phyloP scores from a whole-genome alignment of 2,797 vertebrate genomes.

The Mus spretus region DNA sequence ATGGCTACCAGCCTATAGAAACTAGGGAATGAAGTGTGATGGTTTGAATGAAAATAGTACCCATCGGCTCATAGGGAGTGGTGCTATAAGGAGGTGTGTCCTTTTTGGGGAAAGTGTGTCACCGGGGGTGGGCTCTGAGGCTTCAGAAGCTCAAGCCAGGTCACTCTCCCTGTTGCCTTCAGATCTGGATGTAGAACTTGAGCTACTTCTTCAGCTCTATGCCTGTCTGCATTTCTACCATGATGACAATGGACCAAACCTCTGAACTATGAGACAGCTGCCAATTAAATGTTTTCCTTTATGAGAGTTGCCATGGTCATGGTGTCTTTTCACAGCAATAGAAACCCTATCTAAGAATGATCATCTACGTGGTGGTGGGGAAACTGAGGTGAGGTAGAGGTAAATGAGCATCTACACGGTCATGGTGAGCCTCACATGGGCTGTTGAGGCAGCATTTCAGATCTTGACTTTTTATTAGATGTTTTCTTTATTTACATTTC shows the following conservation, averaged over 20 bases:
- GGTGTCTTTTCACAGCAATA: not conserved
- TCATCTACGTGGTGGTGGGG: not conserved
- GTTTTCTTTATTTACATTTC: too few species aligned
- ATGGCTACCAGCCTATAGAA: not conserved
- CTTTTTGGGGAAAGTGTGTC: not conserved
- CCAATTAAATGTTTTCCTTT: not conserved
- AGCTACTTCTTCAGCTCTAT: not conserved
- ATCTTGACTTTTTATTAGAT: conserved; percentile 42
- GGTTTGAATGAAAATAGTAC: not conserved
- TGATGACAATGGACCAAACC: not conserved
- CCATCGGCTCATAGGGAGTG: not conserved
- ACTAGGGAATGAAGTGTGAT: not conserved
- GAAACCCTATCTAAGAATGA: not conserved
- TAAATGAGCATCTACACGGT: too few species aligned
- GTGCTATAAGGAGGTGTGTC: not conserved
- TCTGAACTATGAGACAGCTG: not conserved
- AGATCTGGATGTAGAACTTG: not conserved
- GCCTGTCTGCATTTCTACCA: too few species aligned
- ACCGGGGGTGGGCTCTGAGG: not conserved
- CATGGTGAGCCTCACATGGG: not conserved
- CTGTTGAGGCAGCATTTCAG: conserved; percentile 16
- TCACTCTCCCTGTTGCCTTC: not conserved
- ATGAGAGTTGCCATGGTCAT: not conserved
- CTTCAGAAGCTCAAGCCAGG: not conserved
- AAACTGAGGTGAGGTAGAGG: not conserved